A percentile compares a stretch with the other conserved stretches of the same genome.
Conservation (phyloP, 2,113 vertebrate genomes). For the Spea multiplicata region DNA sequence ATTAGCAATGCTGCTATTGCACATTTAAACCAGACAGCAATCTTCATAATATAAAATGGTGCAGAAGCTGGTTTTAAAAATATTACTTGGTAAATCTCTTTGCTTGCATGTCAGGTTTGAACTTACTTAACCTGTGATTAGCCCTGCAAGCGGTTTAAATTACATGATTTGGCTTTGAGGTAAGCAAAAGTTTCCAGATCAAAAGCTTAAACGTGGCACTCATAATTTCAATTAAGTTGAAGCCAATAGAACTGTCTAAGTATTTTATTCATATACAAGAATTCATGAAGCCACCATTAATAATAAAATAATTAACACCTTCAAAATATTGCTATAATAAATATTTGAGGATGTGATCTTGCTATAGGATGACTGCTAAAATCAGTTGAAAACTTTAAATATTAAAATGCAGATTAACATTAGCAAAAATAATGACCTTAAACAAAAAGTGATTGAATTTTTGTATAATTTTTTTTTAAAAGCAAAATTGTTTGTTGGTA, state of each 20-base stretch:
- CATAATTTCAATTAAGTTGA: neutral
- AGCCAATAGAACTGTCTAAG: no score
- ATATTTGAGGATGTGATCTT: neutral
- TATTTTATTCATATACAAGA: no score
- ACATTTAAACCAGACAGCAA: no score
- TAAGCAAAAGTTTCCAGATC: constrained; percentile 30
- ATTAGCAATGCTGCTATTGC: no score
- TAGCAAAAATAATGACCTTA: neutral
- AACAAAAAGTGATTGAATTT: neutral
- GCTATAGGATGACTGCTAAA: neutral
- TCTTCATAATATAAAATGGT: no score
- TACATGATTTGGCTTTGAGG: constrained; percentile 13
- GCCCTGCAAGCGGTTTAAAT: constrained; percentile 30
- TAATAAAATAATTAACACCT: no score
- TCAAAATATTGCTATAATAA: neutral
- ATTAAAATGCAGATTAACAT: neutral
- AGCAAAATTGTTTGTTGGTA: neutral
- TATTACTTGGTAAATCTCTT: neutral
- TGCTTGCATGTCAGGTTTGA: constrained; percentile 13
- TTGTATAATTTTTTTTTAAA: neutral
- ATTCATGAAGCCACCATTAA: no score
- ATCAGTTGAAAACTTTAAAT: neutral
- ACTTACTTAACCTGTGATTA: constrained; percentile 32
- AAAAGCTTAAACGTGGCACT: constrained; percentile 30
- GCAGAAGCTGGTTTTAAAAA: no score